A percentile compares a stretch with the other conserved stretches of the same genome.
Evolutionary conservation across 2,888 invertebrate species (phyloP).

Genomic region (Mycogona germanica): DNA sequence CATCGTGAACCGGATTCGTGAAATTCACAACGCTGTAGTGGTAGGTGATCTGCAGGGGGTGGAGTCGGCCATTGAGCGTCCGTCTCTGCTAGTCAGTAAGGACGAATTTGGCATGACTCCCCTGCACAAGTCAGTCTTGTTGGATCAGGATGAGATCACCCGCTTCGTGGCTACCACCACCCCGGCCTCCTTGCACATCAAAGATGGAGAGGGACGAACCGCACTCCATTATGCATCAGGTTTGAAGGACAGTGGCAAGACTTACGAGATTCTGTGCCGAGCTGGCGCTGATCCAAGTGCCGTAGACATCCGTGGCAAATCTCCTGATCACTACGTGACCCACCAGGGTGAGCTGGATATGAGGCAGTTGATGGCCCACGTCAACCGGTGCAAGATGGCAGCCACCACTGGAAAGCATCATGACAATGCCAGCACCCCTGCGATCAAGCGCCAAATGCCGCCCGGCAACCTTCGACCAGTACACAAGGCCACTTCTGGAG

Average conservation of each 20-base stretch:
- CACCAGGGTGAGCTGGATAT: conserved; percentile 58
- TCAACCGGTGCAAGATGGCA: conserved; percentile 11
- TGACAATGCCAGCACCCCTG: conserved; percentile 18
- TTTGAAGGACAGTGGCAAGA: conserved; percentile 61
- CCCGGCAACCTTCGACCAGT: conserved; percentile 12
- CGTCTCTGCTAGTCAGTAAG: conserved; percentile 57
- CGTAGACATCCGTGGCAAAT: conserved; percentile 35
- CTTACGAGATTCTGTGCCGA: conserved; percentile 62
- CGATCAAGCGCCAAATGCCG: background rate
- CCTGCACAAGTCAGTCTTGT: conserved; percentile 80
- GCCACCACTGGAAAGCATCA: conserved; percentile 2
- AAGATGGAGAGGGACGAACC: conserved; percentile 72
- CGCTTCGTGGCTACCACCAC: conserved; percentile 57
- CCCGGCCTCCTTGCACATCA: conserved; percentile 52
- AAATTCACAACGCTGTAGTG: conserved; percentile 63
- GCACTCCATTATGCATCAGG: conserved; percentile 80
- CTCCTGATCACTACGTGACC: conserved; percentile 36
- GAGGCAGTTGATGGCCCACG: conserved; percentile 41
- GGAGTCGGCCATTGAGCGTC: conserved; percentile 36
- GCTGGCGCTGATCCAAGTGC: conserved; percentile 66
- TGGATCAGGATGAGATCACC: conserved; percentile 60
- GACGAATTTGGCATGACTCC: conserved; percentile 69
- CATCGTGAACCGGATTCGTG: conserved; percentile 73
- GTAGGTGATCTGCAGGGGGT: conserved; percentile 61
- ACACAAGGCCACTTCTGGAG: background rate